phyloP scores from a whole-genome alignment of 2,113 vertebrate genomes.

The Nesoenas mayeri region DNA sequence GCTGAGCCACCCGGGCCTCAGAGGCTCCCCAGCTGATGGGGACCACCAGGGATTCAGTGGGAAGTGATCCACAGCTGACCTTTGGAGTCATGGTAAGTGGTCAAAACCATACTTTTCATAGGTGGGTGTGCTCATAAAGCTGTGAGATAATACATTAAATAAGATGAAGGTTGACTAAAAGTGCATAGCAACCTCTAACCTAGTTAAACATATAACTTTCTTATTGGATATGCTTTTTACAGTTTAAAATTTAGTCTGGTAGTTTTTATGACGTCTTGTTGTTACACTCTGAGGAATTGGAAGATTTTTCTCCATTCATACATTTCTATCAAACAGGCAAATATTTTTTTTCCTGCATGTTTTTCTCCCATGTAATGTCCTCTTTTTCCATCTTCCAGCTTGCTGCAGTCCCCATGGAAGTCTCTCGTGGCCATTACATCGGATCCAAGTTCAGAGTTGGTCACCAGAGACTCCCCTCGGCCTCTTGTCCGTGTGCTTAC shows the following conservation, averaged over 20 bases:
- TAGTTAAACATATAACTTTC: not conserved
- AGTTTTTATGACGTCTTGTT: not conserved
- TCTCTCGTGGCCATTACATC: not conserved
- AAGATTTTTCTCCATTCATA: not conserved
- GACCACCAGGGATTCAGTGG: not conserved
- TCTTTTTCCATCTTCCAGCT: not conserved
- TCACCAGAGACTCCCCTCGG: not conserved
- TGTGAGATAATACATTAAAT: not conserved
- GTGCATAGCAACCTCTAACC: fast-evolving
- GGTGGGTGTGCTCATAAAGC: not conserved
- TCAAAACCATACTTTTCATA: not conserved
- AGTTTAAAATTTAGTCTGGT: not conserved
- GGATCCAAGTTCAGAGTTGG: not conserved
- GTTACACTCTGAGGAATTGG: not conserved
- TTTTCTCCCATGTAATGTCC: not conserved
- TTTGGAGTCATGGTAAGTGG: not conserved
- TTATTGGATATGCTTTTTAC: not conserved
- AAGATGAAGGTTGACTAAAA: not conserved
- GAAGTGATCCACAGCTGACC: not conserved
- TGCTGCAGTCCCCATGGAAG: not conserved
- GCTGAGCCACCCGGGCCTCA: fast-evolving
- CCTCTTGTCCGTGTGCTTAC: not conserved
- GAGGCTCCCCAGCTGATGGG: not conserved
- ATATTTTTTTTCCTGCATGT: not conserved
- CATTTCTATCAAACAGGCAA: not conserved